Evolutionary conservation across 2,888 invertebrate species (phyloP), one percentile per base, ranked within the genome.

Genomic region (Bhutanitis thaidina): DNA sequence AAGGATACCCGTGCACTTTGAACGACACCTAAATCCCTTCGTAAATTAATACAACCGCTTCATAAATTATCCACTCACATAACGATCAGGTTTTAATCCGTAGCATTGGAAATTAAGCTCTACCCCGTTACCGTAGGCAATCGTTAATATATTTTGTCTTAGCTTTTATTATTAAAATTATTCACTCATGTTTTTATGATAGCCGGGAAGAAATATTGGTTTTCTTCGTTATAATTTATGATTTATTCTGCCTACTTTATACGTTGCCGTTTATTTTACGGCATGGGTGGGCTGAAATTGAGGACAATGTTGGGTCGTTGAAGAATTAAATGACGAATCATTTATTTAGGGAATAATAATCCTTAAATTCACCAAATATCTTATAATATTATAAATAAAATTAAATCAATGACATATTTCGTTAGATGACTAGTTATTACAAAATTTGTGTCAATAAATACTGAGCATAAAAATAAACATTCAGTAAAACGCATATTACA

Each of bases 141-240:
- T 67, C 69, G 64, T 74, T 71, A 74, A 74, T 64, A 59, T 67
- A 71, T 77, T 79, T 83, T 80, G 77, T 80, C 78, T 78, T 69
- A 74, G 63, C 60, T 61, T 69, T 77, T 77, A 74, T 76, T 80
- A 75, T 80, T 74, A 80, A 78, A 77, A 77, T 77, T 67, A 74
- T 73, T 73, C 66, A 68, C 64, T 64, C 62, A 59, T 69, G 71
- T 80, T 82, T 47, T 83, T 79, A 80, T 65, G 67, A 73, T 69
- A 68, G 65, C 66, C 56, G 53, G 49, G 58, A 62, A 65, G 71
- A 72, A 69, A 72, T 78, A 80, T 81, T 72, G 67, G 72, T 70
- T 76, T 80, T 72, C 75, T 75, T 74, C 58, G 59, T 64, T 59
- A 58, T 79, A 77, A 86, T 83, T 85, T 86, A 86, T 80, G 72